Conservation (phyloP, 2,888 invertebrate species). For the Perizoma affinitatum region DNA sequence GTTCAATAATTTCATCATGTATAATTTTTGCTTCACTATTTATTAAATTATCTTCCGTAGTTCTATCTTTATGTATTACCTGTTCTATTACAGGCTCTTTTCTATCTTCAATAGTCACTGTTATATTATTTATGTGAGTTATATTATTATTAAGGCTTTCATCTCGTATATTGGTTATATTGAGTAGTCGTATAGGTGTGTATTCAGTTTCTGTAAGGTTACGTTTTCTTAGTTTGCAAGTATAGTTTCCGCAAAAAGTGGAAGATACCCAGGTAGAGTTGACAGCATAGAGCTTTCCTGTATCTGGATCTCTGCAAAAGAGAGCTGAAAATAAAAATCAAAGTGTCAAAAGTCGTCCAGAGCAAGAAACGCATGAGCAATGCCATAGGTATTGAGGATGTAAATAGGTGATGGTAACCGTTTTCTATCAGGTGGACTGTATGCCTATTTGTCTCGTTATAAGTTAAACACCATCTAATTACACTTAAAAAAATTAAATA, state of each 20-base stretch:
- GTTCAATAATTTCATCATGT: too few relatives aligned
- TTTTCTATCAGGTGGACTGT: too few relatives aligned
- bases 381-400: too few relatives aligned
- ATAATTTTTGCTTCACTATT: background rate
- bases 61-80: slow-evolving; percentile 22
- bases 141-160: background rate
- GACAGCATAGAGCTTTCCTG: slow-evolving; percentile 62
- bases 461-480: too few relatives aligned
- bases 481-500: too few relatives aligned
- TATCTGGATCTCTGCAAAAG: slow-evolving; percentile 76
- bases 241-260: slow-evolving; percentile 75
- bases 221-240: slow-evolving; percentile 64
- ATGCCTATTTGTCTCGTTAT: too few relatives aligned
- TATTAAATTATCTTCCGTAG: slow-evolving; percentile 16
- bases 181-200: slow-evolving; percentile 49
- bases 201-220: slow-evolving; percentile 46
- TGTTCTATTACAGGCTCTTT: slow-evolving; percentile 24
- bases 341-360: background rate
- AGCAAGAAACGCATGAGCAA: too few relatives aligned
- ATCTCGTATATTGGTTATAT: slow-evolving; percentile 44
- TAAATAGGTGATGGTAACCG: too few relatives aligned
- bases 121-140: slow-evolving; percentile 4
- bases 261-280: slow-evolving; percentile 72
- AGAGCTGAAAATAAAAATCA: slow-evolving; percentile 55
- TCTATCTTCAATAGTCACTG: slow-evolving; percentile 34